Conservation (phyloP, 2,797 vertebrate genomes). For the Sebastes cheni region DNA sequence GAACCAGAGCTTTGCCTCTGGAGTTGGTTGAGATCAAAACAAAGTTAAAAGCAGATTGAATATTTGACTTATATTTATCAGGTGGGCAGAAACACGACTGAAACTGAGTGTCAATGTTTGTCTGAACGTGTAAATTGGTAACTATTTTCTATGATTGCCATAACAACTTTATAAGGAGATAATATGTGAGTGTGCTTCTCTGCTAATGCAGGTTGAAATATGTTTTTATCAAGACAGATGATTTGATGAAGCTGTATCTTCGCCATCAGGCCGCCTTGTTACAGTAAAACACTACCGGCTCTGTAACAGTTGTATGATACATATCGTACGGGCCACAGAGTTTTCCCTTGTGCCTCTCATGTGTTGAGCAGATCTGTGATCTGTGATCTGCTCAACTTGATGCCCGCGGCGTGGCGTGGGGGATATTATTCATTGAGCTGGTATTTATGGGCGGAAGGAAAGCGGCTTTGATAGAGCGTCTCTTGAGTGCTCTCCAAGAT, state of each 20-base stretch:
- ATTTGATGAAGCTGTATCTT: neutral
- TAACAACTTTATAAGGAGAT: neutral
- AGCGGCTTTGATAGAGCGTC: conserved; percentile 70
- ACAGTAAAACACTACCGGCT: neutral
- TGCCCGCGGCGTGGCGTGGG: conserved; percentile 29
- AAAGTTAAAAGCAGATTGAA: neutral
- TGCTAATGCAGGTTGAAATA: neutral
- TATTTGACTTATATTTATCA: neutral
- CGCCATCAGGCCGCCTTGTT: neutral
- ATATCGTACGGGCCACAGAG: neutral
- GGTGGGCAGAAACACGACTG: neutral
- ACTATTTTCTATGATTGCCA: neutral
- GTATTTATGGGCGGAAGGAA: conserved; percentile 81
- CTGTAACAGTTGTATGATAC: conserved; percentile 4
- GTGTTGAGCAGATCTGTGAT: conserved; percentile 76
- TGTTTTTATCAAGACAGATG: neutral
- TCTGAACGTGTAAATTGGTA: neutral
- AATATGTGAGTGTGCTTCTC: neutral
- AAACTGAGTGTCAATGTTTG: neutral
- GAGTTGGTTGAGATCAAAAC: neutral
- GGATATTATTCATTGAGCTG: conserved; percentile 71
- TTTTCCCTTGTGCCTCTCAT: conserved; percentile 60
- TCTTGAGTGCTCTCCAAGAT: conserved; percentile 63
- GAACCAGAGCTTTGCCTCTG: neutral
- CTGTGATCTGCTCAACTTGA: too few relatives aligned